Conservation (phyloP, 2,797 vertebrate genomes). For the Sebastes steindachneri region DNA sequence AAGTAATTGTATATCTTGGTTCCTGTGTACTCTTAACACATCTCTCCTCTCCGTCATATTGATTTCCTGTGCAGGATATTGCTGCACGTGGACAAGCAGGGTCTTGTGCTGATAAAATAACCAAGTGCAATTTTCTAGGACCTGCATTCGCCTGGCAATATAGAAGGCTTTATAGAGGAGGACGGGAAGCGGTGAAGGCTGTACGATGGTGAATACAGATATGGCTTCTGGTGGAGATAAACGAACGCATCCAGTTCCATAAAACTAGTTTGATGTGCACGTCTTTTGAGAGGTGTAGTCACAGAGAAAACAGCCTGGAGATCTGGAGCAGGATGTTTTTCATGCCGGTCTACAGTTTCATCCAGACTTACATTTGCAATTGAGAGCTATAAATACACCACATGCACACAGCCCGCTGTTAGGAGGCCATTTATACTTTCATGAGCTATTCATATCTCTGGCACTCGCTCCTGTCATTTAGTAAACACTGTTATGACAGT, state of each 20-base stretch:
- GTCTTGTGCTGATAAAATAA: slow-evolving; percentile 61
- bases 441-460: slow-evolving; percentile 77
- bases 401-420: slow-evolving; percentile 57
- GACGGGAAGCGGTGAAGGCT: slow-evolving; percentile 15
- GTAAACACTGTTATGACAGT: slow-evolving; percentile 76
- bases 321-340: slow-evolving; percentile 48
- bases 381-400: slow-evolving; percentile 70
- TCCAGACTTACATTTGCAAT: slow-evolving; percentile 57
- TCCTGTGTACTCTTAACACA: slow-evolving; percentile 5
- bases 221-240: slow-evolving; percentile 40
- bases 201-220: slow-evolving; percentile 50
- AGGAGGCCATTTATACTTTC: slow-evolving; percentile 73
- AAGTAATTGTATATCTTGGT: slow-evolving; percentile 35
- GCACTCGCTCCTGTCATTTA: slow-evolving; percentile 66
- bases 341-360: slow-evolving; percentile 51
- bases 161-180: slow-evolving; percentile 53
- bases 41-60: slow-evolving; percentile 39
- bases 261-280: slow-evolving; percentile 15
- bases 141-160: slow-evolving; percentile 25
- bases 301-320: slow-evolving; percentile 28
- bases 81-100: slow-evolving; percentile 13
- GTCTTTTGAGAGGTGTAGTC: slow-evolving; percentile 14
- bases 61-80: slow-evolving; percentile 78
- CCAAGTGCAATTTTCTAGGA: slow-evolving; percentile 43
- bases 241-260: slow-evolving; percentile 6